Conservation (phyloP, 2,888 invertebrate species). For the Escarpia spicata region DNA sequence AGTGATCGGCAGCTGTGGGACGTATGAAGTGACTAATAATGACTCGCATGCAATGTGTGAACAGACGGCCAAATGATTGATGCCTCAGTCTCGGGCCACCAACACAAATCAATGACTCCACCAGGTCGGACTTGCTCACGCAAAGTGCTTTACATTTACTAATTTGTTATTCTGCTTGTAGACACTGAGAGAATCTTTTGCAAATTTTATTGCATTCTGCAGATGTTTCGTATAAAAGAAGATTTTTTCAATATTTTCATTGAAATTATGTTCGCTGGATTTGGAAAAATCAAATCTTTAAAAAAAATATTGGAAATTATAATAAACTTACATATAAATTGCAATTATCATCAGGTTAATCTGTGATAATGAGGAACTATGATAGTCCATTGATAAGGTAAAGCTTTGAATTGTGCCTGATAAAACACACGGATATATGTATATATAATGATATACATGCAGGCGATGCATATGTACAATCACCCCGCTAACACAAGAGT, state of each 20-base stretch:
- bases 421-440: too few relatives aligned
- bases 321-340: neutral
- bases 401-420: too few relatives aligned
- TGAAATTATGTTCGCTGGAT: neutral
- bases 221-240: neutral
- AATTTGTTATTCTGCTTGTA: neutral
- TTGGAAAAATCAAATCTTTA: neutral
- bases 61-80: neutral
- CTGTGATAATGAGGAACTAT: too few relatives aligned
- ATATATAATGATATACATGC: too few relatives aligned
- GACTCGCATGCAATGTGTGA: neutral
- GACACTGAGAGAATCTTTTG: neutral
- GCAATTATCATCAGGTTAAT: too few relatives aligned
- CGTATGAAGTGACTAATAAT: neutral
- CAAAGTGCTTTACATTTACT: slow-evolving; percentile 5
- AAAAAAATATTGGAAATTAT: neutral
- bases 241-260: neutral
- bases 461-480: too few relatives aligned
- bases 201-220: neutral
- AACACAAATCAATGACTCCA: neutral
- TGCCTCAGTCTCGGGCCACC: neutral
- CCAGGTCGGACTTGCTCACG: neutral
- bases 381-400: too few relatives aligned
- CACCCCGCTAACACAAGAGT: too few relatives aligned
- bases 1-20: neutral